phyloP scores from a whole-genome alignment of 1,140 invertebrate genomes.

The Scaptodrosophila lebanonensis region DNA sequence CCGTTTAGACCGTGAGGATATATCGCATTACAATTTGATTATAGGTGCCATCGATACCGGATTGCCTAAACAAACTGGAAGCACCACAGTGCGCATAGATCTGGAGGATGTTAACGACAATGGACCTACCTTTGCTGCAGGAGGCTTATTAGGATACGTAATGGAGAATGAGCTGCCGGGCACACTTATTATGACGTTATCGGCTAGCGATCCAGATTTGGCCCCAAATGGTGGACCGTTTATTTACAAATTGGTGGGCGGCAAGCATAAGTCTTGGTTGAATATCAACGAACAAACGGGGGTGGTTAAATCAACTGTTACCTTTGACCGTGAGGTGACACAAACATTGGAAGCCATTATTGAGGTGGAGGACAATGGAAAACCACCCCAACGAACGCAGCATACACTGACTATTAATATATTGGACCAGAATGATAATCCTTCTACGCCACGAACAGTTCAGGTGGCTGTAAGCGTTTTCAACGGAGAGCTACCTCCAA shows the following conservation, averaged over 20 bases:
- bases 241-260: constrained; percentile 87
- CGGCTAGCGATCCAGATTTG: constrained; percentile 91
- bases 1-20: constrained; percentile 88
- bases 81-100: constrained; percentile 83
- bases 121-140: constrained; percentile 88
- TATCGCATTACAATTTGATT: constrained; percentile 86
- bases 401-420: constrained; percentile 87
- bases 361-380: constrained; percentile 93
- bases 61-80: constrained; percentile 91
- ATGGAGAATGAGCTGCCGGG: constrained; percentile 92
- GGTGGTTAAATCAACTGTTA: constrained; percentile 85
- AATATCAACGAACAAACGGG: constrained; percentile 85
- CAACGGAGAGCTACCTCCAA: constrained; percentile 83
- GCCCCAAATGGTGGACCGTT: constrained; percentile 95
- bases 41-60: constrained; percentile 94
- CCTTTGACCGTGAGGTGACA: constrained; percentile 89
- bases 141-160: constrained; percentile 85
- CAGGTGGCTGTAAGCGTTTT: constrained; percentile 89
- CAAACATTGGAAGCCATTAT: constrained; percentile 86
- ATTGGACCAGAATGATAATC: constrained; percentile 94
- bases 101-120: constrained; percentile 95
- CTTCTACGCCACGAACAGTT: constrained; percentile 89
- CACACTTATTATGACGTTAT: constrained; percentile 89
- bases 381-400: constrained; percentile 87
- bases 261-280: constrained; percentile 82